Base-by-base conservation (phyloP, 2,888 invertebrate genomes). In the Leptarthrus brevirostris region DNA sequence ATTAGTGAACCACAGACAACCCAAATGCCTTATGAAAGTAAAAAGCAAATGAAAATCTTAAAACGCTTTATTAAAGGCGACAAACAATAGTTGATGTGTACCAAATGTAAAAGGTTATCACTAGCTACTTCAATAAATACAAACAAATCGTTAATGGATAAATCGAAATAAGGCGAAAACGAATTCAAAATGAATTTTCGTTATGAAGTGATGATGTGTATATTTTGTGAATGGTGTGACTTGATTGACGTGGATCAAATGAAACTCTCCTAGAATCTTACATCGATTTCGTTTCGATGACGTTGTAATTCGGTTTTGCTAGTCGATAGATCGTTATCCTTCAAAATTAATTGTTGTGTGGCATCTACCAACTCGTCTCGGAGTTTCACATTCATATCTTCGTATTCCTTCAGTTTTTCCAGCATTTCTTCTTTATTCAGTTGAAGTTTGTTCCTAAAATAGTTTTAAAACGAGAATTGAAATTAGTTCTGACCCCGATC, bases 281-380 rank as follows among this genome's bases (percentile, higher is more conserved):
- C 88, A 84, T 88, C 88, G 78, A 88, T 87, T 82, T 88, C 87
- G 78, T 88, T 86, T 77, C 87, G 83, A 80, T 88, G 87, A 74
- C 86, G 84, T 78, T 87, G 87, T 79, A 88, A 81, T 79, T 89
- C 88, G 3, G 84, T 81, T 80, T 87, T 87, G 74, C 87, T 83
- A 74, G 85, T 85, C 74, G 87, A 86, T 72, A 88, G 84, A 79
- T 89, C 88, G 74, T 80, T 85, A 77, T 86, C 86, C 79, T 88
- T 88, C 61, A 83, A 83, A 79, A 86, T 84, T 47, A 88, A 79
- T 78, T 88, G 87, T 74, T 86, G 85, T 76, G 87, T 85, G 76
- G 88, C 83, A 76, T 88, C 88, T 82, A 87, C 86, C 8, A 88
- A 84, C 79, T 89, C 88, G 49, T 85, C 84, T 79, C 88, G 87